A percentile compares a stretch with the other conserved stretches of the same genome.
These are phyloP conservation scores for Formica aserva DNA, from an alignment of 2,888 invertebrate species.

Conservation along the genomic window DNA sequence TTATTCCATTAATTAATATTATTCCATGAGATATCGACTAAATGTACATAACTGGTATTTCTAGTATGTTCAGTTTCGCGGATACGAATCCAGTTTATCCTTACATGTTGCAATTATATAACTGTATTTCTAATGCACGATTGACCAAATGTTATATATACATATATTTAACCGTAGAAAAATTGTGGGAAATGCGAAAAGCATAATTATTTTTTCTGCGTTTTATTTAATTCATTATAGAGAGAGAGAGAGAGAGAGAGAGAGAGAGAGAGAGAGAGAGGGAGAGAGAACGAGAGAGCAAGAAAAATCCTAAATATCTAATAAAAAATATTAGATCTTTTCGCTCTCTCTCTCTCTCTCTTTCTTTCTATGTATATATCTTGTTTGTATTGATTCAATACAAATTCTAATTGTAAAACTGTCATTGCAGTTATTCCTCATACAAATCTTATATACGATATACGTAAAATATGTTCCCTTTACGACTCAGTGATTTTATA, in stretches of 20 bases:
- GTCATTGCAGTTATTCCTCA: background rate
- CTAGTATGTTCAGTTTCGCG: conserved; percentile 28
- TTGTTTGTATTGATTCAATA: background rate
- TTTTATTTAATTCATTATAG: background rate
- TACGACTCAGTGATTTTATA: background rate
- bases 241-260: background rate
- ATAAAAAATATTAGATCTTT: background rate
- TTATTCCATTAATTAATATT: background rate
- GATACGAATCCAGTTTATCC: conserved; percentile 39
- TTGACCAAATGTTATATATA: background rate
- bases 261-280: background rate
- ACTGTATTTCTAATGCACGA: conserved; percentile 36
- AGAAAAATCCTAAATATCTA: background rate
- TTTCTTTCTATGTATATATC: too few relatives aligned
- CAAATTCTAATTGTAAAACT: background rate
- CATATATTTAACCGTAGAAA: background rate
- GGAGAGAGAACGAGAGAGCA: background rate
- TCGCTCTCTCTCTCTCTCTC: background rate
- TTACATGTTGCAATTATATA: conserved; percentile 34
- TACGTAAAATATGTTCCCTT: conserved; percentile 8
- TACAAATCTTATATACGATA: background rate
- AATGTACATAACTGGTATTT: conserved; percentile 22
- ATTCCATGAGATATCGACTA: background rate
- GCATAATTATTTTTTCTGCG: background rate
- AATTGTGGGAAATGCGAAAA: background rate